A percentile compares a stretch with the other conserved stretches of the same genome.
Conservation (phyloP, 1,140 invertebrate species). For the Saccostrea cuccullata region DNA sequence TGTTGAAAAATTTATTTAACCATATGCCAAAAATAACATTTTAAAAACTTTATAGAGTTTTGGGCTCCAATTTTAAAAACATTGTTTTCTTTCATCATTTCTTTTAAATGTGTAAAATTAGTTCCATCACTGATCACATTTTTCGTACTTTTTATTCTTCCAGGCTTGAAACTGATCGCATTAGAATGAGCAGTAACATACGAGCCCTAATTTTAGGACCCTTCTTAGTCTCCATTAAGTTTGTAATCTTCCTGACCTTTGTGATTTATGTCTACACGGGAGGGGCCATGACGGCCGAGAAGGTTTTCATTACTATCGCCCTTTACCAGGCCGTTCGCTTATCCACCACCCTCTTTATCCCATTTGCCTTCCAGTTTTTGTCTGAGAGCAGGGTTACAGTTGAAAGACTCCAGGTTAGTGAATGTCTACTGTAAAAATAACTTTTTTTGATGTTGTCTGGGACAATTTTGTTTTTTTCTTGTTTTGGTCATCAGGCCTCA, state of each 20-base stretch:
- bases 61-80: too few species aligned
- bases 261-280: conserved; percentile 64
- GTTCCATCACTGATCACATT: neutral
- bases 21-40: too few species aligned
- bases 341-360: conserved; percentile 68
- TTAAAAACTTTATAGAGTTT: too few species aligned
- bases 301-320: conserved; percentile 68
- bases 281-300: conserved; percentile 62
- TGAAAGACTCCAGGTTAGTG: conserved; percentile 76
- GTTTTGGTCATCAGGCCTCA: too few species aligned
- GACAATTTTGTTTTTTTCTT: too few species aligned
- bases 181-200: conserved; percentile 61
- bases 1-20: too few species aligned
- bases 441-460: neutral
- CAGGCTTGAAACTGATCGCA: conserved; percentile 68
- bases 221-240: conserved; percentile 72
- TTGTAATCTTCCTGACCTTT: conserved; percentile 74
- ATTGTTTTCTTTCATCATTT: too few species aligned
- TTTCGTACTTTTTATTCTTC: conserved; percentile 46
- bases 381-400: conserved; percentile 76
- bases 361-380: conserved; percentile 70
- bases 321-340: conserved; percentile 69
- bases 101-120: neutral
- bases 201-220: conserved; percentile 68
- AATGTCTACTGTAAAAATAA: neutral